Evolutionary conservation across 2,888 invertebrate genomes (phyloP), one percentile per base, ranked within the genome.

Genomic region (Apamea monoglypha): DNA sequence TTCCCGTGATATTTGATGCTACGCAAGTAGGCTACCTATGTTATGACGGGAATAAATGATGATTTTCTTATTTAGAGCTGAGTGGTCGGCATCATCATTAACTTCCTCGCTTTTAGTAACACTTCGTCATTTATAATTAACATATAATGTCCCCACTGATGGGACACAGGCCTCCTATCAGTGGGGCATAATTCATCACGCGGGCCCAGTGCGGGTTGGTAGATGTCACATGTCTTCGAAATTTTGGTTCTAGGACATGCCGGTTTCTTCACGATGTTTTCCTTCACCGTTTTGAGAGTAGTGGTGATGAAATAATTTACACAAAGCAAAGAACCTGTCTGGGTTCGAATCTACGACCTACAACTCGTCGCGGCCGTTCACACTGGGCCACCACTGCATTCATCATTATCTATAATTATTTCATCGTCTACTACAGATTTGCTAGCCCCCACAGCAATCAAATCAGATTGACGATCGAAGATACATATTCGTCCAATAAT

Each of bases 401-500:
- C 3, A 29, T 25, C 25, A 29, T n/a, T 36, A 36, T 36, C 25
- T n/a, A 40, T 59, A 2, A 47, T 50, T 1, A 59, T 59, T 59
- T 40, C 21, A 59, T 8, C 25, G 10, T 21, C 18, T 29, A 6
- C n/a, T 21, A 18, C 14, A 70, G 32, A 18, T 63, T 68, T 18
- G 8, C 16, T 40, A 68, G 14, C 12, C 16, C 10, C 12, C 50
- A 12, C 56, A n/a, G 50, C 32, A 83, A 59, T 83, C 16, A 59
- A 50, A 64, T 32, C 71, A n/a, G 40, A 36, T 12, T 70, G 36
- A 71, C 59, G 21, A 18, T 36, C 6, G 2, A 67, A 84, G 82
- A 70, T 40, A 63, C 63, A 74, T 56, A 63, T n/a, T 80, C 71
- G 50, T 69, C 16, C 53, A 82, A 85, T 69, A 70, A 77, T 84